Conservation (phyloP, 1,140 invertebrate genomes). For the Latrodectus geometricus region DNA sequence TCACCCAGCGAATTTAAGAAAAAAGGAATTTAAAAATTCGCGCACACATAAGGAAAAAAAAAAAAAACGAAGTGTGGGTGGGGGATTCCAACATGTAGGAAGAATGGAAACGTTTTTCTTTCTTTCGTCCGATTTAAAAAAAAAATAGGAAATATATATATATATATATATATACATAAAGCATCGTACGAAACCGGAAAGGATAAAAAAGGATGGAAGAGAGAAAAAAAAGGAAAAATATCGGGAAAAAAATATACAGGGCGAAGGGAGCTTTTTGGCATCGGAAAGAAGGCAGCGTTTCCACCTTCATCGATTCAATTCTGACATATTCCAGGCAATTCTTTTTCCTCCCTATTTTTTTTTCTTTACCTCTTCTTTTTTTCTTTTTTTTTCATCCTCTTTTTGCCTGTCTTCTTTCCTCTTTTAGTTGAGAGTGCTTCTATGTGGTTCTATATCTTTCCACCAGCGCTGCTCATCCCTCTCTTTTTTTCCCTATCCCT, state of each 20-base stretch:
- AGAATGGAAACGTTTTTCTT: slow-evolving; percentile 48
- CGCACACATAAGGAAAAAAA: slow-evolving; percentile 7
- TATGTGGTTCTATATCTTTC: slow-evolving; percentile 55
- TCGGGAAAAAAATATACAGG: slow-evolving; percentile 2
- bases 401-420: slow-evolving; percentile 19
- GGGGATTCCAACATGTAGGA: slow-evolving; percentile 18
- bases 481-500: slow-evolving; percentile 16
- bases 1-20: not conserved
- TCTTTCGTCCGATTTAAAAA: slow-evolving; percentile 3
- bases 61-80: slow-evolving; percentile 11
- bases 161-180: not conserved
- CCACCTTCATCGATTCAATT: slow-evolving; percentile 60
- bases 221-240: slow-evolving; percentile 1
- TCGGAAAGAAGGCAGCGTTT: slow-evolving; percentile 36
- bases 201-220: not conserved
- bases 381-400: slow-evolving; percentile 31
- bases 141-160: not conserved
- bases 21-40: slow-evolving; percentile 8
- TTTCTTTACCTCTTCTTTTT: slow-evolving; percentile 13
- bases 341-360: slow-evolving; percentile 5
- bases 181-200: slow-evolving; percentile 30
- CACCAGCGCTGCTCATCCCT: not conserved
- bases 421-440: slow-evolving; percentile 37
- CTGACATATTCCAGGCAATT: slow-evolving; percentile 60
- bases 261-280: slow-evolving; percentile 43